Base-by-base conservation (phyloP, 1,140 invertebrate species). In the Holcopasites calliopsidis region DNA sequence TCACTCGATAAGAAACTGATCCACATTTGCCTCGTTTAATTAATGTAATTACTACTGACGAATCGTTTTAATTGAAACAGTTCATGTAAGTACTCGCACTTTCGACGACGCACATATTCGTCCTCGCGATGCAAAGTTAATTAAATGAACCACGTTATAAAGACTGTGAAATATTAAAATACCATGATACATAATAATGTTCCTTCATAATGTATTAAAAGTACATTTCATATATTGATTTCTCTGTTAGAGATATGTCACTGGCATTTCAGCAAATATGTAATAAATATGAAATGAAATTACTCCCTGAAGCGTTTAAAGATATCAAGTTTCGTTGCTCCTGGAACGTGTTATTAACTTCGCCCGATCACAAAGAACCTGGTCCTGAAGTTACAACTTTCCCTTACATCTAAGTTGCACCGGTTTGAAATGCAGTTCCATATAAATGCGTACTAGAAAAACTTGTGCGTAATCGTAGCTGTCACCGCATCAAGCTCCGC, bases 381-480 rank as follows among this genome's bases (percentile, higher is more conserved):
- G 13, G 57, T 52, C 69, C 52, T 16, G 35, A 38, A 52, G 23
- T 31, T n/a, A n/a, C 33, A 3, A 64, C 70, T 72, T 72, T 72
- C 70, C 58, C 70, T 62, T 13, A 2, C 38, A 65, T 58, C 55
- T 66, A 58, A 31, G 35, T 72, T 57, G 21, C 58, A 13, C 31
- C 33, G 26, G 16, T 74, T 26, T 47, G 35, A 42, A 55, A 61
- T 76, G 49, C 50, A 33, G 28, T 81, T 64, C 77, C 58, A 80
- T 69, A 75, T 79, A 69, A 62, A 72, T 6, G 2, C 31, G 31
- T 16, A 16, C 1, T 8, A 13, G 18, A 38, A 11, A 42, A 74
- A 49, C 44, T 31, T 49, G 77, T 26, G 47, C 26, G 38, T 64
- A 33, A 42, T 55, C 49, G 26, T 49, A 49, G 23, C 13, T 65